These are phyloP conservation scores for Petrophora chlorosata DNA, from an alignment of 2,888 invertebrate species.

Conservation along the genomic window DNA sequence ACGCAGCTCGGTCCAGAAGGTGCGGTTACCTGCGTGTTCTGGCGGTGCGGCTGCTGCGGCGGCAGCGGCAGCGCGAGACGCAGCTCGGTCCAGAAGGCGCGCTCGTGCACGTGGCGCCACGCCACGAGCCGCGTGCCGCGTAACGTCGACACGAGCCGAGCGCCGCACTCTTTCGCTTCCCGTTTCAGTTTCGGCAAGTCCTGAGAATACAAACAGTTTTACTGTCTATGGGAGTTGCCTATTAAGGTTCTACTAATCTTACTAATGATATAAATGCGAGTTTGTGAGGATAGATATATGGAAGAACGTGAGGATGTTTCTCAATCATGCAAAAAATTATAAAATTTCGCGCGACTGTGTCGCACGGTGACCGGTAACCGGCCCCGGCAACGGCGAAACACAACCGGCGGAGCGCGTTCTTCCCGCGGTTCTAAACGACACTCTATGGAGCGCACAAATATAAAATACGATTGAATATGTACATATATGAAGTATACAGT, in stretches of 20 bases:
- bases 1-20: no score
- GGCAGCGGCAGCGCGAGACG: constrained; percentile 86
- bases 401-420: no score
- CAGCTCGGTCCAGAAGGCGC: constrained; percentile 86
- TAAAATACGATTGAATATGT: no score
- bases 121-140: constrained; percentile 75
- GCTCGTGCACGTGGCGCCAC: constrained; percentile 81
- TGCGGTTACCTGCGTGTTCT: neutral
- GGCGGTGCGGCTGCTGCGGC: constrained; percentile 39
- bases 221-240: neutral
- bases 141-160: constrained; percentile 73
- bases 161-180: constrained; percentile 80
- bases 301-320: no score
- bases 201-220: constrained; percentile 54
- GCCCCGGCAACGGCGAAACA: no score
- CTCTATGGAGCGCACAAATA: no score
- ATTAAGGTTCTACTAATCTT: neutral
- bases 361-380: no score
- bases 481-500: no score
- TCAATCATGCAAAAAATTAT: no score
- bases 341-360: no score
- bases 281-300: neutral
- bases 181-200: constrained; percentile 82
- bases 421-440: no score
- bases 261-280: neutral